These are phyloP conservation scores for Sylvicola cinctus DNA, from an alignment of 2,888 invertebrate species.

Conservation along the genomic window DNA sequence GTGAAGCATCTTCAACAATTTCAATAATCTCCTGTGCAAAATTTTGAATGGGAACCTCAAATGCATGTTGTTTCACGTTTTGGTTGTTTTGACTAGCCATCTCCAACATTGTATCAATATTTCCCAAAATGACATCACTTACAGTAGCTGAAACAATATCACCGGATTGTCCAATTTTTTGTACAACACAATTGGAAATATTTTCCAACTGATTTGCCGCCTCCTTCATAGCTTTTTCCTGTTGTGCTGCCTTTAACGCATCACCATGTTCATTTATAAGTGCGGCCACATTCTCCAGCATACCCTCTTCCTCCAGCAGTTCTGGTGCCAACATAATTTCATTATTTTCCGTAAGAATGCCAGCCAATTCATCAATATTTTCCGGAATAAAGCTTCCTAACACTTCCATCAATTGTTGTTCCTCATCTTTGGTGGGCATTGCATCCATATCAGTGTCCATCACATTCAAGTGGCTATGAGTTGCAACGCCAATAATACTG, in stretches of 20 bases:
- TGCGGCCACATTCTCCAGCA: slow-evolving; percentile 17
- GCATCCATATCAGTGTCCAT: slow-evolving; percentile 9
- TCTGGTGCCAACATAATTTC: slow-evolving; percentile 13
- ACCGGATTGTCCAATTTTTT: too few species aligned
- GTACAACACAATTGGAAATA: too few species aligned
- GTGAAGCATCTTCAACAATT: too few species aligned
- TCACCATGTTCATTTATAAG: slow-evolving; percentile 12
- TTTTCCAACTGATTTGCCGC: slow-evolving; percentile 1
- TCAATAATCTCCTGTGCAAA: too few species aligned
- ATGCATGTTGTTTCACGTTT: too few species aligned
- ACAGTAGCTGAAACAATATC: too few species aligned
- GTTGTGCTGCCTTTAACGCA: not conserved
- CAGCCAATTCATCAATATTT: slow-evolving; percentile 22
- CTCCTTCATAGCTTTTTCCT: slow-evolving; percentile 1
- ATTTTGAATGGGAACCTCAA: too few species aligned
- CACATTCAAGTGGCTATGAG: not conserved
- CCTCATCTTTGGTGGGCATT: slow-evolving; percentile 16
- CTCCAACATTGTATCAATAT: too few species aligned
- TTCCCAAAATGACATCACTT: too few species aligned
- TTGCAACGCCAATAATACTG: not conserved
- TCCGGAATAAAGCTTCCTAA: slow-evolving; percentile 19
- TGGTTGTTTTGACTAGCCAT: too few species aligned
- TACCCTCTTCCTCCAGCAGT: slow-evolving; percentile 20
- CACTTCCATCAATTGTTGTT: slow-evolving; percentile 20
- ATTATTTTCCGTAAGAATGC: slow-evolving; percentile 16